phyloP scores from a whole-genome alignment of 2,888 invertebrate genomes.

The Iphiclides podalirius region DNA sequence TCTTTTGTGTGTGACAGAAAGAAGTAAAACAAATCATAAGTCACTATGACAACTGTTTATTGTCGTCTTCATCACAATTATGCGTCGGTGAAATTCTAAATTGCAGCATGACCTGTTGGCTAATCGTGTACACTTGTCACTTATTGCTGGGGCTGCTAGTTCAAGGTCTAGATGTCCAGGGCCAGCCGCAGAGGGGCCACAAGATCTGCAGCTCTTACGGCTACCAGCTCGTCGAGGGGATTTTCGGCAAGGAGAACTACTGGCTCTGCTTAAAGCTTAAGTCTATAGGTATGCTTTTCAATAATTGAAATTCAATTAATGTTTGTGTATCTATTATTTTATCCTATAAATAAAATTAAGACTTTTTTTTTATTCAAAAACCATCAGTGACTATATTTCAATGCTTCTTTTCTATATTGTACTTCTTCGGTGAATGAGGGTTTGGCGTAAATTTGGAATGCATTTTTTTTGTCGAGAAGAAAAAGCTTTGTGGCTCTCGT shows the following conservation, averaged over 20 bases:
- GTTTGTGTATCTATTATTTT: too few species aligned
- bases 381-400: too few species aligned
- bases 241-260: conserved; percentile 54
- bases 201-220: conserved; percentile 39
- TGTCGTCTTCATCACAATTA: not conserved
- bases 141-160: conserved; percentile 17
- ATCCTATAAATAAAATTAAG: too few species aligned
- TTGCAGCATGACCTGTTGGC: conserved; percentile 23
- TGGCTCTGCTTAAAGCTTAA: conserved; percentile 51
- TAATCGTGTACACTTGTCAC: conserved; percentile 18
- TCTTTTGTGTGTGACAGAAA: too few species aligned
- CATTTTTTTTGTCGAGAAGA: too few species aligned
- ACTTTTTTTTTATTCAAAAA: too few species aligned
- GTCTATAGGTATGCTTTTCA: conserved; percentile 42
- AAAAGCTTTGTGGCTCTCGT: too few species aligned
- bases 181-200: conserved; percentile 21
- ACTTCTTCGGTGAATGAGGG: too few species aligned
- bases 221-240: conserved; percentile 46
- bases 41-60: conserved; percentile 7
- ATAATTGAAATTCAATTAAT: conserved; percentile 4
- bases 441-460: too few species aligned
- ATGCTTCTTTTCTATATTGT: too few species aligned
- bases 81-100: conserved; percentile 20
- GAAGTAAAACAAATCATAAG: too few species aligned
- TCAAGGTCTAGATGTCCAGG: conserved; percentile 18